phyloP scores from a whole-genome alignment of 2,113 vertebrate species.

The Mormoops blainvillei region DNA sequence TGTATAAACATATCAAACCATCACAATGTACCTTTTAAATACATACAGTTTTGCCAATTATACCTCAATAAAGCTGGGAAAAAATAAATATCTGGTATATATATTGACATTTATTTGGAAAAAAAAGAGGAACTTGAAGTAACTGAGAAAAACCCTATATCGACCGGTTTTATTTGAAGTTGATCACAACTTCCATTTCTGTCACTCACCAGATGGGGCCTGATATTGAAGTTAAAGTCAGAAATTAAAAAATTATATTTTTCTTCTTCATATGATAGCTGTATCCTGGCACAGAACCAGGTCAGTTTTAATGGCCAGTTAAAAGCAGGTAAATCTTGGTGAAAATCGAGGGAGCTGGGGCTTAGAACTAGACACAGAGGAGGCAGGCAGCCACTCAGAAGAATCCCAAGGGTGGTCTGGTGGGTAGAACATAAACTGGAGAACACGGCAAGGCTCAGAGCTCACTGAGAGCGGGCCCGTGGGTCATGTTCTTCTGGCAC shows the following conservation, averaged over 20 bases:
- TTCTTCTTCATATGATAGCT: background rate
- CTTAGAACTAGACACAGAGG: background rate
- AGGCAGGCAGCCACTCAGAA: background rate
- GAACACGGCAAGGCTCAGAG: background rate
- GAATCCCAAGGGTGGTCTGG: background rate
- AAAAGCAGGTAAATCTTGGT: background rate
- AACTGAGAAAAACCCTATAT: background rate
- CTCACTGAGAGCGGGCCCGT: rapidly evolving
- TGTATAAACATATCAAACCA: background rate
- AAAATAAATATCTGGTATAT: background rate
- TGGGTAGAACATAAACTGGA: background rate
- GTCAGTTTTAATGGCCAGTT: background rate
- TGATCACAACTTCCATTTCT: constrained; percentile 16
- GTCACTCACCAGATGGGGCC: background rate
- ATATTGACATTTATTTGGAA: background rate
- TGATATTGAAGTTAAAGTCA: constrained; percentile 27
- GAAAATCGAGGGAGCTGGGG: background rate
- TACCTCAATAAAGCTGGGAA: background rate
- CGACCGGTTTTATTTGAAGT: background rate
- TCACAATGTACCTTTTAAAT: background rate
- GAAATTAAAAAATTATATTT: background rate
- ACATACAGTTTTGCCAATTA: background rate
- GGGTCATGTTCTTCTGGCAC: background rate
- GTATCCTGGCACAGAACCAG: background rate
- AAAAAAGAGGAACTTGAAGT: background rate